Conservation (phyloP, 2,888 invertebrate genomes). For the Drosophila anceps region DNA sequence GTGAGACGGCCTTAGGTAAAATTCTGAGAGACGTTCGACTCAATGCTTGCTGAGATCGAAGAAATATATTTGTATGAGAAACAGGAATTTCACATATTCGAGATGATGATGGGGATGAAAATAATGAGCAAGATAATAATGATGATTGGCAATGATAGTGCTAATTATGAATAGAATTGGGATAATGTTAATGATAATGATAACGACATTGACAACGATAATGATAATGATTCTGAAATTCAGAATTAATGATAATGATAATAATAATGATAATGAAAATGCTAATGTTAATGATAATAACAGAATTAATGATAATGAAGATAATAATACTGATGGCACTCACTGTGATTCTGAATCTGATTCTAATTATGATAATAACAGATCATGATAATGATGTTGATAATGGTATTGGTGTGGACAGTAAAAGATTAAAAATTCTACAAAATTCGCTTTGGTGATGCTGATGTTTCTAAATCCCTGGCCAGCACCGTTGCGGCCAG, state of each 20-base stretch:
- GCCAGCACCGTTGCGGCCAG: constrained; percentile 11
- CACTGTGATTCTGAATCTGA: too few relatives aligned
- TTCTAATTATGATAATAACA: neutral
- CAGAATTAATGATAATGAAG: too few relatives aligned
- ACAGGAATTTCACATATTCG: too few relatives aligned
- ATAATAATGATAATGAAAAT: neutral
- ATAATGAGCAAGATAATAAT: too few relatives aligned
- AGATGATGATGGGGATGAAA: too few relatives aligned
- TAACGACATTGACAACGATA: neutral
- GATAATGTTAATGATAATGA: too few relatives aligned
- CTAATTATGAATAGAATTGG: too few relatives aligned
- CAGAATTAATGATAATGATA: neutral
- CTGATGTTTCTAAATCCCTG: constrained; percentile 15
- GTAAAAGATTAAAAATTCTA: too few relatives aligned
- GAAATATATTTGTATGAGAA: neutral
- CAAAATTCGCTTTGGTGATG: too few relatives aligned
- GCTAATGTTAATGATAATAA: neutral
- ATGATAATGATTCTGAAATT: neutral
- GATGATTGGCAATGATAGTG: neutral
- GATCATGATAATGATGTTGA: neutral
- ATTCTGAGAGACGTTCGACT: neutral
- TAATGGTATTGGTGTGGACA: too few relatives aligned
- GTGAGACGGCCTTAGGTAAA: neutral
- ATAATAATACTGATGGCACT: too few relatives aligned
- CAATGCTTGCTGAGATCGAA: neutral